A percentile compares a stretch with the other conserved stretches of the same genome.
Evolutionary conservation across 2,113 vertebrate species (phyloP).

Genomic region (Cricetomys ansorgei): DNA sequence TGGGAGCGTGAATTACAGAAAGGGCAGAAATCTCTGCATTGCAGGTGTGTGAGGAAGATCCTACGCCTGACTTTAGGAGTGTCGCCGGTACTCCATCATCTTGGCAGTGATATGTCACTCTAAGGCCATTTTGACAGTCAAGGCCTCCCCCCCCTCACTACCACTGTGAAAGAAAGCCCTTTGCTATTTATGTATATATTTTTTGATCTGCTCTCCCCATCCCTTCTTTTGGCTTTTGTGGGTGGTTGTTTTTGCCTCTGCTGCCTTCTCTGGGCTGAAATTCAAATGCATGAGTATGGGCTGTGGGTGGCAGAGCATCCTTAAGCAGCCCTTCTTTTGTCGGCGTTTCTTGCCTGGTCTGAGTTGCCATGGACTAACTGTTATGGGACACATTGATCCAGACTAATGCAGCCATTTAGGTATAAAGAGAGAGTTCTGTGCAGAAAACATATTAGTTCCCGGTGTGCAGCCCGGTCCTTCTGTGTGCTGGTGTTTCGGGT

Average conservation of each 20-base stretch:
- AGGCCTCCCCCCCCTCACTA: neutral
- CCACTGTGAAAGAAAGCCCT: slow-evolving; percentile 11
- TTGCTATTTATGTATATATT: neutral
- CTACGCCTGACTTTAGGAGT: slow-evolving; percentile 61
- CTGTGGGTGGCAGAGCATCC: slow-evolving; percentile 6
- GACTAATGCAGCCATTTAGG: slow-evolving; percentile 71
- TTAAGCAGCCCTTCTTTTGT: slow-evolving; percentile 69
- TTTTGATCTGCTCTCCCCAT: neutral
- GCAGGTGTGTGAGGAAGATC: slow-evolving; percentile 82
- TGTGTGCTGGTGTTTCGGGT: neutral
- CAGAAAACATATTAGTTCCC: slow-evolving; percentile 48
- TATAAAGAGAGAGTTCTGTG: slow-evolving; percentile 49
- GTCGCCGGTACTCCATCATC: slow-evolving; percentile 69
- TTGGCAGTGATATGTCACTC: slow-evolving; percentile 50
- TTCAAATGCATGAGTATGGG: slow-evolving; percentile 43
- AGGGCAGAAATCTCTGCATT: slow-evolving; percentile 82
- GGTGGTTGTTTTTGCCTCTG: slow-evolving; percentile 18
- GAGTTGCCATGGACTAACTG: slow-evolving; percentile 74
- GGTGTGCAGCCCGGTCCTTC: neutral
- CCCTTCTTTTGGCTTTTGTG: slow-evolving; percentile 22
- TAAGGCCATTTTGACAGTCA: slow-evolving; percentile 65
- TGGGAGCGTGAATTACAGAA: slow-evolving; percentile 48
- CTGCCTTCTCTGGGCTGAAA: slow-evolving; percentile 62
- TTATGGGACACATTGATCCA: slow-evolving; percentile 73
- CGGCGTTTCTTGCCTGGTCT: slow-evolving; percentile 31